phyloP scores from a whole-genome alignment of 2,888 invertebrate species.

The Alsophila aescularia region DNA sequence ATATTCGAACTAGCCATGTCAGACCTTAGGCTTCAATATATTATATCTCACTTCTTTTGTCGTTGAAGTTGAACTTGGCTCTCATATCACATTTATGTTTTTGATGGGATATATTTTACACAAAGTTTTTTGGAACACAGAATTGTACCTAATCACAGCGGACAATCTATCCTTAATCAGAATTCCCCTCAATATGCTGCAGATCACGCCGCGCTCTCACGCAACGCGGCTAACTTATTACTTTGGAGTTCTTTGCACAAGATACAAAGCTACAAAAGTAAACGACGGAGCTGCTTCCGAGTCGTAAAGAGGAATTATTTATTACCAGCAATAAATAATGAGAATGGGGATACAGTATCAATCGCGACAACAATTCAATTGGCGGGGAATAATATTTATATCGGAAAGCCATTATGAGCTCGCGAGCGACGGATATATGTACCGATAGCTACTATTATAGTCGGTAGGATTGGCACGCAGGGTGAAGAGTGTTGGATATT shows the following conservation, averaged over 20 bases:
- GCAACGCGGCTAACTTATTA: neutral
- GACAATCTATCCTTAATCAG: neutral
- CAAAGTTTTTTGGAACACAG: neutral
- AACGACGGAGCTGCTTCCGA: constrained; percentile 1
- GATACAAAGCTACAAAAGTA: constrained; percentile 7
- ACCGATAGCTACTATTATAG: neutral
- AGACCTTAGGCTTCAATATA: no score
- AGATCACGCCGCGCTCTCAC: neutral
- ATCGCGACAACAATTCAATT: constrained; percentile 38
- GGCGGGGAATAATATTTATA: constrained; percentile 43
- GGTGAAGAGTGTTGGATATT: neutral
- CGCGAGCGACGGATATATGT: constrained; percentile 6
- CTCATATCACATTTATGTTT: no score
- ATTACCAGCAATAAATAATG: constrained; percentile 9
- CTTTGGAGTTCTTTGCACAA: neutral
- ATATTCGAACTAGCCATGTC: no score
- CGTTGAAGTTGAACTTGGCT: no score
- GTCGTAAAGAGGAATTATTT: constrained; percentile 6
- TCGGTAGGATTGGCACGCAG: neutral
- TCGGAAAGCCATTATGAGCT: constrained; percentile 43
- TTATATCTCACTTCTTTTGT: no score
- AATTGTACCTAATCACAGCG: neutral
- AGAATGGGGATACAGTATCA: constrained; percentile 35
- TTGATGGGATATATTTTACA: neutral
- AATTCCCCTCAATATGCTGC: neutral